Percentiles rank a stretch among this genome's conserved stretches.
phyloP scores from a whole-genome alignment of 2,888 invertebrate genomes.

The Teleogryllus oceanicus region DNA sequence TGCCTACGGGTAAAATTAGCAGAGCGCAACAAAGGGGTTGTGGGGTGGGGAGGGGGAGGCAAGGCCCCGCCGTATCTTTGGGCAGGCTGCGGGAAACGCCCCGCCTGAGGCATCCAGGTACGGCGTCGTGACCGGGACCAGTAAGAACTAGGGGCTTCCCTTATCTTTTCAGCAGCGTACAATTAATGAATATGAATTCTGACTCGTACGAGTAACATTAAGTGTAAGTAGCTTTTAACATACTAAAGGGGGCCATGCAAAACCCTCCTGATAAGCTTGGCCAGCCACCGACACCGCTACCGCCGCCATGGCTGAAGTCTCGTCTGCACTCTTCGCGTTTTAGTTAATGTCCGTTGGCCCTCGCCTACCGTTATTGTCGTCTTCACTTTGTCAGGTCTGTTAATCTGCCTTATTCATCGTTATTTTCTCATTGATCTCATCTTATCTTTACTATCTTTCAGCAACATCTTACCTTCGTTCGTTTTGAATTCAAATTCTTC shows the following conservation, averaged over 20 bases:
- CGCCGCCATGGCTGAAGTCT: background rate
- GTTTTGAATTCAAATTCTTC: too few species aligned
- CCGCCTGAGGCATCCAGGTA: background rate
- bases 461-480: too few species aligned
- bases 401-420: background rate
- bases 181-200: slow-evolving; percentile 18
- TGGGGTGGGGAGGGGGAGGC: too few species aligned
- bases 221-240: slow-evolving; percentile 1
- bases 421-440: too few species aligned
- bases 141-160: slow-evolving; percentile 3
- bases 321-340: background rate
- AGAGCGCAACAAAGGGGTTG: too few species aligned
- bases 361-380: too few species aligned
- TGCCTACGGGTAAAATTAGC: too few species aligned
- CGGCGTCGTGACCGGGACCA: background rate
- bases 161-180: slow-evolving; percentile 18
- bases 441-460: too few species aligned
- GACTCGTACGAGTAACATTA: background rate
- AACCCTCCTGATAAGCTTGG: background rate
- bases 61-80: too few species aligned
- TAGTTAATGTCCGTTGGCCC: background rate
- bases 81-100: too few species aligned
- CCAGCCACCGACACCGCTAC: background rate
- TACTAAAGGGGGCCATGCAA: background rate
- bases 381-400: background rate